A percentile compares a stretch with the other conserved stretches of the same genome.
These are phyloP conservation scores for Drosophila greeni DNA, from an alignment of 2,888 invertebrate species.

Conservation along the genomic window DNA sequence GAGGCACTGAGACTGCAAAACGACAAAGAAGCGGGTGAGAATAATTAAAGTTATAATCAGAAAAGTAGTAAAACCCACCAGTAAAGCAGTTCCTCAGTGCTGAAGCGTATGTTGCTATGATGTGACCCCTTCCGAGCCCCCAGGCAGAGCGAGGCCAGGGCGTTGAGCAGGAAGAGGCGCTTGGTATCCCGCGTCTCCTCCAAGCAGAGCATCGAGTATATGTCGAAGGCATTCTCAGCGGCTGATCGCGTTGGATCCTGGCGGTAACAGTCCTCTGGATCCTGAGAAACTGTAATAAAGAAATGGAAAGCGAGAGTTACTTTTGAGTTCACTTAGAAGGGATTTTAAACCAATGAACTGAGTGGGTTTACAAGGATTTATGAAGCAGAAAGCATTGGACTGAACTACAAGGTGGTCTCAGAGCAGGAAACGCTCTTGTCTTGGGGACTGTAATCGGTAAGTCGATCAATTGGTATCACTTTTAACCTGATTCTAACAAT, in stretches of 20 bases:
- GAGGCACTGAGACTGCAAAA: slow-evolving; percentile 87
- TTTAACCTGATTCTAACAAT: no score
- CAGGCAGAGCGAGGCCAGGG: slow-evolving; percentile 86
- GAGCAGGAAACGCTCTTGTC: no score
- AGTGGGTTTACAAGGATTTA: background rate
- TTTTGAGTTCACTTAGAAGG: background rate
- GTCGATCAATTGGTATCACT: no score
- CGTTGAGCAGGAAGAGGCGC: slow-evolving; percentile 92
- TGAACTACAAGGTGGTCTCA: no score
- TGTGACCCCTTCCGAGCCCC: slow-evolving; percentile 53
- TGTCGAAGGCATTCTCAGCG: slow-evolving; percentile 83
- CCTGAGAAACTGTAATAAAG: slow-evolving; percentile 71
- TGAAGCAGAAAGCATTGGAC: no score
- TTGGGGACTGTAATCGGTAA: no score
- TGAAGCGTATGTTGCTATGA: slow-evolving; percentile 82
- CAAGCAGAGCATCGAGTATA: slow-evolving; percentile 82
- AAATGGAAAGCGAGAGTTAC: background rate
- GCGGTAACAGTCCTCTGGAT: slow-evolving; percentile 83
- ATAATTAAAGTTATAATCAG: background rate
- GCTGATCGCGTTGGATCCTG: slow-evolving; percentile 82
- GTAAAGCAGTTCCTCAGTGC: slow-evolving; percentile 88
- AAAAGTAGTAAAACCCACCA: slow-evolving; percentile 81
- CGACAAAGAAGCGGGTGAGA: slow-evolving; percentile 37
- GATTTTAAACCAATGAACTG: background rate
- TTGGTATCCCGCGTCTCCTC: slow-evolving; percentile 84